Evolutionary conservation across 2,888 invertebrate genomes (phyloP).

Genomic region (Cryptocephalus primarius): DNA sequence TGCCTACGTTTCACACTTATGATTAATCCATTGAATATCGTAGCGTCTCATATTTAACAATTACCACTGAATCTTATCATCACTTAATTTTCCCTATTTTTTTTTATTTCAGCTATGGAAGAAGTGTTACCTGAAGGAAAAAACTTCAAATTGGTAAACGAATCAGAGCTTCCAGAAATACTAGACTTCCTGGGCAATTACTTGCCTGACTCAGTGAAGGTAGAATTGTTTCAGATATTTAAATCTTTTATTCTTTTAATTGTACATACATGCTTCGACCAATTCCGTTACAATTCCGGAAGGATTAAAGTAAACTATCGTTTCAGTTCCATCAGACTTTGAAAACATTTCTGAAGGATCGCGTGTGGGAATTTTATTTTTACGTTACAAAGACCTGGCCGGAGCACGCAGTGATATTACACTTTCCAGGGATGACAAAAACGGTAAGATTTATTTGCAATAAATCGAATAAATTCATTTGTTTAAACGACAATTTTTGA

Average conservation of each 20-base stretch:
- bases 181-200: slow-evolving; percentile 68
- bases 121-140: slow-evolving; percentile 76
- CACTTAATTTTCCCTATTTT: too few relatives aligned
- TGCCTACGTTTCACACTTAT: too few relatives aligned
- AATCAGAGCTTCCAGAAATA: slow-evolving; percentile 75
- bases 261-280: not conserved
- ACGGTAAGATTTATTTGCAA: slow-evolving; percentile 50
- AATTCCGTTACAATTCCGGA: not conserved
- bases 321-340: slow-evolving; percentile 81
- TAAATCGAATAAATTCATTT: not conserved
- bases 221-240: slow-evolving; percentile 33
- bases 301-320: not conserved
- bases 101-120: slow-evolving; percentile 60
- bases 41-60: too few relatives aligned
- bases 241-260: not conserved
- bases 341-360: slow-evolving; percentile 77
- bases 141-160: slow-evolving; percentile 78
- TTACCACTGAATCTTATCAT: too few relatives aligned
- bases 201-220: slow-evolving; percentile 81
- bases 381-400: slow-evolving; percentile 85
- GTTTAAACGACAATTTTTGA: not conserved
- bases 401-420: slow-evolving; percentile 70
- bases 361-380: slow-evolving; percentile 84
- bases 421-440: slow-evolving; percentile 81
- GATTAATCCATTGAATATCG: too few relatives aligned